These are phyloP conservation scores for Gobionotothen gibberifrons DNA, from an alignment of 2,797 vertebrate genomes.

Conservation along the genomic window DNA sequence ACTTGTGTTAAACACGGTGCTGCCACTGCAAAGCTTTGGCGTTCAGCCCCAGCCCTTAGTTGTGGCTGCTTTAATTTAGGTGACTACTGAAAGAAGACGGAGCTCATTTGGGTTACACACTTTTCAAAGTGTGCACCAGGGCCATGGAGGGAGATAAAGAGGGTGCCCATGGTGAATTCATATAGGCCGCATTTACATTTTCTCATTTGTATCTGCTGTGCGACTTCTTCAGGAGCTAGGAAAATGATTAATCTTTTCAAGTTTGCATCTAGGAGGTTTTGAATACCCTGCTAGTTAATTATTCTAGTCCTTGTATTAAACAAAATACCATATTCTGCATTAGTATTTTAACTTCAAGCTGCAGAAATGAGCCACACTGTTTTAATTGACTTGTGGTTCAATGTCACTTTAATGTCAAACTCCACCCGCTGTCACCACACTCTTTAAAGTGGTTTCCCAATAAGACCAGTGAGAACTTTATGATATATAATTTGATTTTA, in stretches of 20 bases:
- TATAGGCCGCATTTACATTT: constrained; percentile 55
- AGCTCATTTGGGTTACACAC: constrained; percentile 69
- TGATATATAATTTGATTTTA: constrained; percentile 26
- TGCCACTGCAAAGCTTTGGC: constrained; percentile 81
- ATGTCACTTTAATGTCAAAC: constrained; percentile 50
- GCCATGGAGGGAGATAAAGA: constrained; percentile 59
- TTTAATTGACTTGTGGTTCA: constrained; percentile 49
- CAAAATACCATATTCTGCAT: background rate
- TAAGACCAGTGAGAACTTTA: constrained; percentile 61
- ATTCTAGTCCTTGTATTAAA: constrained; percentile 1
- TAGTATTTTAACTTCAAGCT: constrained; percentile 19
- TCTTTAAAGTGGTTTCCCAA: constrained; percentile 59
- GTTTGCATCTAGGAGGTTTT: constrained; percentile 27
- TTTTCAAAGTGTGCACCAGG: constrained; percentile 40
- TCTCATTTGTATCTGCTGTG: constrained; percentile 57
- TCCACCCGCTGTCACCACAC: constrained; percentile 57
- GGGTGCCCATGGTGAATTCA: constrained; percentile 45
- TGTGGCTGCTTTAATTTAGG: constrained; percentile 83
- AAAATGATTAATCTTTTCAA: constrained; percentile 50
- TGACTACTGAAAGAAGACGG: constrained; percentile 75
- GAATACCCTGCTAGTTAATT: constrained; percentile 8
- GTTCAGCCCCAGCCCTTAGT: constrained; percentile 80
- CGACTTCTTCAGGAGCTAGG: constrained; percentile 25
- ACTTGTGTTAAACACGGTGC: constrained; percentile 87
- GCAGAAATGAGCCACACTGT: constrained; percentile 32